Evolutionary conservation across 2,797 vertebrate species (phyloP).

Genomic region (Rhinella marina): DNA sequence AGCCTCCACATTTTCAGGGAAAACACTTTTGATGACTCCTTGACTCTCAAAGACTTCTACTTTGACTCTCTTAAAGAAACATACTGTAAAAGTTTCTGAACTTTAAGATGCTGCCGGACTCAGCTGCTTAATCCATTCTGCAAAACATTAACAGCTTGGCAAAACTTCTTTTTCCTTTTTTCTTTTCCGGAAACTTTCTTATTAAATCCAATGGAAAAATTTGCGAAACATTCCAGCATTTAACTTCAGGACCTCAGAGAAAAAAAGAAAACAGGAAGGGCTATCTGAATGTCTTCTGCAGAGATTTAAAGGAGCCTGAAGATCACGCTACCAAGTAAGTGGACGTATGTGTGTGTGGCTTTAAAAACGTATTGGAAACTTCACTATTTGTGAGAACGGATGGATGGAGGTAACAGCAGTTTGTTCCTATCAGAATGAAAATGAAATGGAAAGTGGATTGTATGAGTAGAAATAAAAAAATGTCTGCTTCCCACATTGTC

Average conservation of each 20-base stretch:
- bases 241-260: conserved; percentile 9
- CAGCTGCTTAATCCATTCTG: background rate
- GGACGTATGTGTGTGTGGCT: background rate
- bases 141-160: conserved; percentile 14
- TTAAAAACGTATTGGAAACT: background rate
- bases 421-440: conserved; percentile 11
- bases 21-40: background rate
- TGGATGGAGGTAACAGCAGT: background rate
- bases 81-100: background rate
- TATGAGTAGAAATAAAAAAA: background rate
- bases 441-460: conserved; percentile 35
- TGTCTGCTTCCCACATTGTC: background rate
- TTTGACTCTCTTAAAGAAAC: background rate
- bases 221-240: conserved; percentile 49
- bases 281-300: conserved; percentile 27
- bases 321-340: background rate
- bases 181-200: conserved; percentile 24
- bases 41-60: background rate
- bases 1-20: background rate
- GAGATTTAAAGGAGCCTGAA: background rate
- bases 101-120: conserved; percentile 26
- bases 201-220: conserved; percentile 57
- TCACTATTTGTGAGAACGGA: background rate
- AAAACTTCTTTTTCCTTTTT: conserved; percentile 25
- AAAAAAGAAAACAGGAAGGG: conserved; percentile 10